Percentiles rank a stretch among this genome's conserved stretches.
These are phyloP conservation scores for Caenorhabditis remanei DNA, from an alignment of 1,140 invertebrate genomes.

Conservation along the genomic window DNA sequence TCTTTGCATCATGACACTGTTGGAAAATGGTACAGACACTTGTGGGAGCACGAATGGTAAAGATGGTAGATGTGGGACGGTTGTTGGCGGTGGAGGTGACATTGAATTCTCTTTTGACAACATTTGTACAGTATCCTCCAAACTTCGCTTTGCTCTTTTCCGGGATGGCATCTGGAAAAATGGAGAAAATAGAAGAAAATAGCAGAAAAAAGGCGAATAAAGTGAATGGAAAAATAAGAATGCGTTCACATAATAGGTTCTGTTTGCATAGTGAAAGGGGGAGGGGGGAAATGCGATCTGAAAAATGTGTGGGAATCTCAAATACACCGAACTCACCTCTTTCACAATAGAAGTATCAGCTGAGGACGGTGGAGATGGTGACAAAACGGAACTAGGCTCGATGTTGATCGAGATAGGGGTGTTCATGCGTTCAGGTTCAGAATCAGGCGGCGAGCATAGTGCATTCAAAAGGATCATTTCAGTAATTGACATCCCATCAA, in stretches of 20 bases:
- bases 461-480: slow-evolving; percentile 3
- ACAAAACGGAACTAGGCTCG: background rate
- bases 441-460: background rate
- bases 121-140: slow-evolving; percentile 51
- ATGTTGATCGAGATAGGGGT: background rate
- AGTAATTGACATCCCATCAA: slow-evolving; percentile 5
- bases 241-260: slow-evolving; percentile 15
- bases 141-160: slow-evolving; percentile 44
- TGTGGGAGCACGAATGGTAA: background rate
- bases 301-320: slow-evolving; percentile 54
- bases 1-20: background rate
- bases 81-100: background rate
- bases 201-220: background rate
- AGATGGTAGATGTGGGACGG: background rate
- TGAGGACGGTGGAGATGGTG: background rate
- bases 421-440: background rate
- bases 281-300: slow-evolving; percentile 23
- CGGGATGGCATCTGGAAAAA: slow-evolving; percentile 46
- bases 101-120: slow-evolving; percentile 19
- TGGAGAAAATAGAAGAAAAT: background rate
- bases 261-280: background rate
- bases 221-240: background rate
- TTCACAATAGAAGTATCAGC: slow-evolving; percentile 1
- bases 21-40: background rate
- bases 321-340: slow-evolving; percentile 30